Evolutionary conservation across 2,888 invertebrate species (phyloP).

Genomic region (Drosophila koepferae): DNA sequence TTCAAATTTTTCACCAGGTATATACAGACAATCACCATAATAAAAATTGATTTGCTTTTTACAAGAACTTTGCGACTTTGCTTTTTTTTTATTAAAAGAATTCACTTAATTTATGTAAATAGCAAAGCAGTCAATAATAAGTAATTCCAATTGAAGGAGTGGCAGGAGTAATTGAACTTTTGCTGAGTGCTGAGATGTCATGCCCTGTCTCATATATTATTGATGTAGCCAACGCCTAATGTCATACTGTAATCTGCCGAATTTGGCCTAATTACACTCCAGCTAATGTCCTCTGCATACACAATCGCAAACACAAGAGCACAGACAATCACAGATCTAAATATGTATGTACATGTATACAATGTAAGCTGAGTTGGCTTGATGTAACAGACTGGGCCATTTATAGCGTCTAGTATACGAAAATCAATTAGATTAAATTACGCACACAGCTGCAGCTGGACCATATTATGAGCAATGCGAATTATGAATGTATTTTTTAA

Average conservation of each 20-base stretch:
- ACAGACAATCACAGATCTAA: background rate
- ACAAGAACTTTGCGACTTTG: background rate
- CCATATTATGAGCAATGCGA: conserved; percentile 32
- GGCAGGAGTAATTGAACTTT: background rate
- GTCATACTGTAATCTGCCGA: background rate
- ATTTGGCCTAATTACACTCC: conserved; percentile 29
- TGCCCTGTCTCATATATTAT: background rate
- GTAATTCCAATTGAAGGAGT: background rate
- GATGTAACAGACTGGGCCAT: conserved; percentile 30
- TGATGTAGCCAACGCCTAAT: background rate
- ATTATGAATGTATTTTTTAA: conserved; percentile 62
- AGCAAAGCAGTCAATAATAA: background rate
- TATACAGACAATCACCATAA: too few species aligned
- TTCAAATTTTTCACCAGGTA: too few species aligned
- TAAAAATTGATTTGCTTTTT: background rate
- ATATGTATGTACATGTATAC: background rate
- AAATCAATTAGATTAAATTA: conserved; percentile 64
- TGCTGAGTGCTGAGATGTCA: background rate
- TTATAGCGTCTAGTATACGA: conserved; percentile 22
- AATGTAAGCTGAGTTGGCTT: conserved; percentile 17
- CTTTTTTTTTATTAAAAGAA: background rate
- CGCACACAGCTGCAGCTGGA: conserved; percentile 49
- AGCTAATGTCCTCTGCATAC: conserved; percentile 20
- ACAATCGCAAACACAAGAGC: background rate
- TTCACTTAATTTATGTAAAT: background rate